These are phyloP conservation scores for Lepidochrysops patricia DNA, from an alignment of 2,888 invertebrate species.

Conservation along the genomic window DNA sequence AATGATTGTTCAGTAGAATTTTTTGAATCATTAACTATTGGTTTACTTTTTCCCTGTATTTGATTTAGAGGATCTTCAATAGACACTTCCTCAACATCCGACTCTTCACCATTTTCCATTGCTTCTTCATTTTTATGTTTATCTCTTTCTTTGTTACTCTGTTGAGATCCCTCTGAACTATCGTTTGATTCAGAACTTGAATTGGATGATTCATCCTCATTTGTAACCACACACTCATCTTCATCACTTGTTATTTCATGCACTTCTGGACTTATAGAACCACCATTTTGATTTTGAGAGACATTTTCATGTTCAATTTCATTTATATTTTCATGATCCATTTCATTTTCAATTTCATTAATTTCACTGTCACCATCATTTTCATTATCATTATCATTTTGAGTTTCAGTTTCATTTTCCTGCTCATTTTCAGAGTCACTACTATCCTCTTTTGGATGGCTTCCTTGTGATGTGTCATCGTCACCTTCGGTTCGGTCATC, in stretches of 20 bases:
- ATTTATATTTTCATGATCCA: slow-evolving; percentile 32
- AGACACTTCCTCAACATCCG: slow-evolving; percentile 79
- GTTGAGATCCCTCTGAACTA: slow-evolving; percentile 75
- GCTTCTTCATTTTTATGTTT: slow-evolving; percentile 62
- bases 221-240: slow-evolving; percentile 72
- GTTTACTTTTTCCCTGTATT: slow-evolving; percentile 47
- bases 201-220: slow-evolving; percentile 71
- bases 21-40: slow-evolving; percentile 83
- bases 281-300: slow-evolving; percentile 62
- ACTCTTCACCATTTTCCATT: slow-evolving; percentile 72
- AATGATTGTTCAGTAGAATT: slow-evolving; percentile 80
- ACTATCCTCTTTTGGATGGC: slow-evolving; percentile 62
- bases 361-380: slow-evolving; percentile 41
- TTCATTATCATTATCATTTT: slow-evolving; percentile 58
- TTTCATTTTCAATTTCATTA: slow-evolving; percentile 11
- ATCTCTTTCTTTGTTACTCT: slow-evolving; percentile 61
- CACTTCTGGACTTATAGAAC: slow-evolving; percentile 60
- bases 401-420: slow-evolving; percentile 49
- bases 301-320: slow-evolving; percentile 32
- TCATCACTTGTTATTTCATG: slow-evolving; percentile 74
- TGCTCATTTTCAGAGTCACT: slow-evolving; percentile 55
- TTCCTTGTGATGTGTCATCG: slow-evolving; percentile 67
- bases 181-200: slow-evolving; percentile 70
- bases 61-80: slow-evolving; percentile 79
- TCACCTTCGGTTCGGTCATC: slow-evolving; percentile 69